Evolutionary conservation across 1,140 invertebrate genomes (phyloP).

Genomic region (Dendrolimus punctatus): DNA sequence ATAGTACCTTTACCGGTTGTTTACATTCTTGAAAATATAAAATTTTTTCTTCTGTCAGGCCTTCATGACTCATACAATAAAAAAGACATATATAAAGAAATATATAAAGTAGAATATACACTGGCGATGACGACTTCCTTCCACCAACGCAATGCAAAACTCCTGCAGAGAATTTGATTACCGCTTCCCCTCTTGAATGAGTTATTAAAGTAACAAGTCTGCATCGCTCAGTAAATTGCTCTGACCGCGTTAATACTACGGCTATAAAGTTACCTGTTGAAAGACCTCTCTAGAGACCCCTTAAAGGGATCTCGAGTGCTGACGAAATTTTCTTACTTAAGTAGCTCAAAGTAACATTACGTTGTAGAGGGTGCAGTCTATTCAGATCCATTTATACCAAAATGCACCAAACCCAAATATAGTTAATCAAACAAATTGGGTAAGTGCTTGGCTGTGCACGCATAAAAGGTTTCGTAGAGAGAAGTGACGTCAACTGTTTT

Average conservation of each 20-base stretch:
- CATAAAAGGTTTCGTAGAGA: no score
- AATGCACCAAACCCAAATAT: no score
- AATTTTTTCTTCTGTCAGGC: no score
- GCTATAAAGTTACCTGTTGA: slow-evolving; percentile 50
- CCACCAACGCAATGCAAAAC: neutral
- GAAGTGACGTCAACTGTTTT: no score
- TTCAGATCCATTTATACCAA: neutral
- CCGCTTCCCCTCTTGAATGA: slow-evolving; percentile 17
- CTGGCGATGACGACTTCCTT: no score
- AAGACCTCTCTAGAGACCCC: slow-evolving; percentile 21
- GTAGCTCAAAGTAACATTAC: slow-evolving; percentile 26
- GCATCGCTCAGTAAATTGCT: slow-evolving; percentile 37
- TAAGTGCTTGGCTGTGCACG: no score
- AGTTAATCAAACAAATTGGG: no score
- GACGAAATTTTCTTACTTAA: slow-evolving; percentile 40
- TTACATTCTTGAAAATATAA: no score
- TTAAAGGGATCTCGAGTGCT: slow-evolving; percentile 37
- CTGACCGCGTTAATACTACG: slow-evolving; percentile 43
- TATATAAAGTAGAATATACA: no score
- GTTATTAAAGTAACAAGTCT: slow-evolving; percentile 28
- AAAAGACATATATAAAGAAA: no score
- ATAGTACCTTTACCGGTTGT: no score
- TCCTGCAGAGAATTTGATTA: slow-evolving; percentile 19
- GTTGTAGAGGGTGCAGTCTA: slow-evolving; percentile 26
- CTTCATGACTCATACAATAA: no score